Evolutionary conservation across 2,888 invertebrate species (phyloP).

Genomic region (Ecliptopera silaceata): DNA sequence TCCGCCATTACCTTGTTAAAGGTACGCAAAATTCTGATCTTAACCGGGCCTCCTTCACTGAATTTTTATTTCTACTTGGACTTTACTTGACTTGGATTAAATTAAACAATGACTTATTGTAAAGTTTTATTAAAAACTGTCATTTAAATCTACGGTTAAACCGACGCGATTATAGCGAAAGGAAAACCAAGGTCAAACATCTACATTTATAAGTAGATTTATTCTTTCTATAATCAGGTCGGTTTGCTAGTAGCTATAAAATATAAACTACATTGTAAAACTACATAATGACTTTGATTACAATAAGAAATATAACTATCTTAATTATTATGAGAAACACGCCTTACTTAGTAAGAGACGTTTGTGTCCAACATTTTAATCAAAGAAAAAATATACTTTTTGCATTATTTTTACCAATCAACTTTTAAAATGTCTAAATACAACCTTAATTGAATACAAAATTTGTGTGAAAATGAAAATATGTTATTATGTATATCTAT

Average conservation of each 20-base stretch:
- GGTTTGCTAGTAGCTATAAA: not conserved
- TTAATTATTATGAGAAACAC: not conserved
- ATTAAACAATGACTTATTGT: not conserved
- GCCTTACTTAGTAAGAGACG: not conserved
- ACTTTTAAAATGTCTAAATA: not conserved
- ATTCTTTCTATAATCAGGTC: not conserved
- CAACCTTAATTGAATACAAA: too few species aligned
- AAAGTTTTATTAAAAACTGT: constrained; percentile 5
- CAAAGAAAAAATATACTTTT: not conserved
- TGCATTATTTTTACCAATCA: not conserved
- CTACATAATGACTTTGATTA: not conserved
- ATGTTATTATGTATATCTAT: too few species aligned
- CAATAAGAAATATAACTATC: not conserved
- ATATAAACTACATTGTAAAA: not conserved
- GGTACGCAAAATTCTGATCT: constrained; percentile 17
- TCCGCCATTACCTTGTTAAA: constrained; percentile 32
- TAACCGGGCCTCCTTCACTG: not conserved
- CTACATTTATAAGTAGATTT: not conserved
- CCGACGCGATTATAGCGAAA: not conserved
- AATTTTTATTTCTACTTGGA: not conserved
- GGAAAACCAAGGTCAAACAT: not conserved
- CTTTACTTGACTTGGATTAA: not conserved
- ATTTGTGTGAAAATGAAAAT: too few species aligned
- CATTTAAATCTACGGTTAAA: not conserved
- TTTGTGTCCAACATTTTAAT: not conserved